Evolutionary conservation across 2,797 vertebrate species (phyloP), one percentile per base, ranked within the genome.

Genomic region (Hydrocynus forskahlii): DNA sequence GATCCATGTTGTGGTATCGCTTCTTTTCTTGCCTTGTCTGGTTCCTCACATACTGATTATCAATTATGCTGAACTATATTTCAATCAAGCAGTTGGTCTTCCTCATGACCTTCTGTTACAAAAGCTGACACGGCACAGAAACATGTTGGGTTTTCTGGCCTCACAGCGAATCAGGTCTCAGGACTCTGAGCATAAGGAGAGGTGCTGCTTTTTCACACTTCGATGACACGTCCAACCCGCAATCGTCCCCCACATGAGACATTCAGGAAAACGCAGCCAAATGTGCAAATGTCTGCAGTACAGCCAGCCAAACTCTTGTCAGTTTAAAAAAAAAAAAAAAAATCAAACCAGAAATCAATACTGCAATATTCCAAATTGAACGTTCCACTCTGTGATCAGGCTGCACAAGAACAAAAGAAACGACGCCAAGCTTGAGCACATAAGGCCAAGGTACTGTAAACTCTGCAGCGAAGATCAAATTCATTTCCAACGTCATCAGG

Each of bases 131-230:
- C 66, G 78, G 62, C 73, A 81, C 10, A 45, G 64, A 71, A 86
- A 83, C 81, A 85, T 83, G 82, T 83, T 82, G 79, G 79, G 81
- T 80, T 67, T 83, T 62, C 77, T 84, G 81, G 76, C 75, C 86
- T 85, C 79, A 80, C 78, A 83, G 81, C 52, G 85, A 85, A 84
- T 69, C 83, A 86, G 90, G 88, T 86, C 85, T 88, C 79, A 78
- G 86, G 82, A 84, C 84, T 76, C 45, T 19, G 86, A 93, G 89
- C 93, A 94, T 93, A 94, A 92, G 93, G 92, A 93, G 91, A 92
- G 88, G 90, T 92, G 92, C 90, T 81, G 92, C 88, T 89, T 87
- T 84, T 86, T 85, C 80, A 78, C 88, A 87, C 85, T 84, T 69
- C 68, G 29, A 81, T 74, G 84, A 85, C 77, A 82, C 71, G 23